Base-by-base conservation (phyloP, 2,888 invertebrate species). In the Chouioia cunea region DNA sequence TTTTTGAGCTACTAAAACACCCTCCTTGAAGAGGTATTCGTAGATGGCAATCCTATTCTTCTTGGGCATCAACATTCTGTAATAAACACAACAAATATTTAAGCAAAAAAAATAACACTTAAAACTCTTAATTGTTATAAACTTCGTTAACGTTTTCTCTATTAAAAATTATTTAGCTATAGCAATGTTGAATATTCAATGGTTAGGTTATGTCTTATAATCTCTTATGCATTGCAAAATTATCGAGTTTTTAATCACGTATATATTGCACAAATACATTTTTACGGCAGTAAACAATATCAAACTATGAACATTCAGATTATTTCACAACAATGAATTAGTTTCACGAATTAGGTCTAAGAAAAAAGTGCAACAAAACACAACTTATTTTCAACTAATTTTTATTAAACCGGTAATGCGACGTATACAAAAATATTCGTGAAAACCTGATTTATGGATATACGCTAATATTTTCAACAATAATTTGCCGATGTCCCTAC, bases 41-140 rank as follows among this genome's bases (percentile, higher is more conserved):
- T 96, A 99, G 86, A 99, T 99, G 80, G 95, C 90, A 79, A 96
- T 93, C 85, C 97, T 93, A 87, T 97, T 97, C 89, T 96, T 95
- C 90, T 98, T 99, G 83, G 99, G 97, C 97, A 99, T 99, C 96
- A 99, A 97, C 99, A 99, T 99, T 87, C 94, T 97, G 87, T 85
- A 87, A 86, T 71, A 74, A 71, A 23, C 14, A 27, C 15, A n/a
- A n/a, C 6, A 71, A 65, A 53, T 64, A 52, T 60, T 58, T 47
- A 43, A 12, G n/a, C n/a, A n/a, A n/a, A 53, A 22, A 18, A 46
- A 12, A 14, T 15, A 27, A 43, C 6, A 36, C 43, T 12, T 18
- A 15, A 12, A 3, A 10, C 1, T 36, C 6, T 36, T 10, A 36
- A 6, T 36, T 36, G 12, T 10, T 36, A 36, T 36, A 4, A 2